Base-by-base conservation (phyloP, 2,113 vertebrate species). In the Sceloporus undulatus region DNA sequence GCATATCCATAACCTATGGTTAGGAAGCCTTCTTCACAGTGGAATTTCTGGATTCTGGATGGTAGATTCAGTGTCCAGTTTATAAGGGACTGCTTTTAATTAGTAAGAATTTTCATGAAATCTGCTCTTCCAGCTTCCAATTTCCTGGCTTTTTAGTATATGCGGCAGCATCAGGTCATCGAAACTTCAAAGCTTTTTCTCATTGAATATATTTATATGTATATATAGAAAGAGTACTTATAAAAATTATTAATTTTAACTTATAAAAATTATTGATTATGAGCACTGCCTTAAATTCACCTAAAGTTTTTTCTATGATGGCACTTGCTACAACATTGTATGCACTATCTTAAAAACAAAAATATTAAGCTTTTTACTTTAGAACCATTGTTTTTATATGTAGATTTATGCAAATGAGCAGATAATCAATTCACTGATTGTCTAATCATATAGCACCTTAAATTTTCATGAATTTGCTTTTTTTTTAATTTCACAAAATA, bases 401-500 rank as follows among this genome's bases (percentile, higher is more conserved):
- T 62, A 66, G 40, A 82, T 76, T 27, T 62, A 62, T 76, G 54
- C 8, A 65, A 19, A 74, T 85, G 16, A 68, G 40, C 68, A 62
- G 56, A 56, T 16, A 25, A 74, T 59, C 19, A 56, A 74, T 75
- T 34, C 34, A 34, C 34, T 68, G 18, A 52, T 66, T 18, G 18
- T 3, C 40, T 77, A 48, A 68, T 66, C 11, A 34, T 19, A 42
- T 79, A 48, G 76, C 73, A 85, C 38, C n/a, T 48, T 21, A 10
- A 29, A 79, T 79, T 29, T 79, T 29, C n/a, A 38, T 1, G 9
- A 2, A 70, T 81, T 88, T 91, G 9, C 38, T 82, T 82, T 1
- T 84, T 19, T 56, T 25, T 76, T 42, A 89, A 1, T 27, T 88
- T 86, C 1, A 56, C 76, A 62, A 88, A 59, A 79, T n/a, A 91